These are phyloP conservation scores for Scaptomyza pallida DNA, from an alignment of 1,140 invertebrate species.

Conservation along the genomic window DNA sequence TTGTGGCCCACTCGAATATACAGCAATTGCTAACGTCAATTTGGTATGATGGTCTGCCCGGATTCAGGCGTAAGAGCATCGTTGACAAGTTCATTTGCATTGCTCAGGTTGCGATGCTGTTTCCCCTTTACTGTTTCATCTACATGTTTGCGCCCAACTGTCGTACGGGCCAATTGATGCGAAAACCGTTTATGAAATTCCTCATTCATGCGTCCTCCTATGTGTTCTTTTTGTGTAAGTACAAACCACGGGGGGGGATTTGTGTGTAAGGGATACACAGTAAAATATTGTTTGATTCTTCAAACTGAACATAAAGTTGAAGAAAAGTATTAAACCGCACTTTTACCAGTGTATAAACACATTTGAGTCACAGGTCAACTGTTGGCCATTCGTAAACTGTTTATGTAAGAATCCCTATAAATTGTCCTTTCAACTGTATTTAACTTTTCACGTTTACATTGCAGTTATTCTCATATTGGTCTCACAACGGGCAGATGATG, in stretches of 20 bases:
- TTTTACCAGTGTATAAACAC: not conserved
- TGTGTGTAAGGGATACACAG: not conserved
- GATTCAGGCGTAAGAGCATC: conserved; percentile 91
- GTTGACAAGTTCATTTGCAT: conserved; percentile 89
- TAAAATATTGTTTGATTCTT: not conserved
- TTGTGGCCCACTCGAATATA: conserved; percentile 96
- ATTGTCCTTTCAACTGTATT: not conserved
- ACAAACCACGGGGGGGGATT: not conserved
- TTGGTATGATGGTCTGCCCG: conserved; percentile 95
- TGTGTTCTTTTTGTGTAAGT: conserved; percentile 94
- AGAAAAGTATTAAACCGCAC: not conserved
- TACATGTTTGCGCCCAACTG: conserved; percentile 93
- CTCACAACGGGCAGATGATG: conserved; percentile 92
- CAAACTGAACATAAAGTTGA: not conserved
- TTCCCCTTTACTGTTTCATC: conserved; percentile 92
- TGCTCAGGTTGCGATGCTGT: conserved; percentile 90
- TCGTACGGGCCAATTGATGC: conserved; percentile 90
- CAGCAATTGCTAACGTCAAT: conserved; percentile 95
- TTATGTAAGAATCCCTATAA: conserved; percentile 2
- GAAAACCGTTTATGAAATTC: conserved; percentile 97
- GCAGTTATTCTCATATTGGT: conserved; percentile 93
- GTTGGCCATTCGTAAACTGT: conserved; percentile 26
- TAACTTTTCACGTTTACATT: conserved; percentile 57
- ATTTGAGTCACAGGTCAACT: not conserved
- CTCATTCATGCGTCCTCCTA: conserved; percentile 96